phyloP scores from a whole-genome alignment of 2,797 vertebrate species.

The Myotis daubentonii region DNA sequence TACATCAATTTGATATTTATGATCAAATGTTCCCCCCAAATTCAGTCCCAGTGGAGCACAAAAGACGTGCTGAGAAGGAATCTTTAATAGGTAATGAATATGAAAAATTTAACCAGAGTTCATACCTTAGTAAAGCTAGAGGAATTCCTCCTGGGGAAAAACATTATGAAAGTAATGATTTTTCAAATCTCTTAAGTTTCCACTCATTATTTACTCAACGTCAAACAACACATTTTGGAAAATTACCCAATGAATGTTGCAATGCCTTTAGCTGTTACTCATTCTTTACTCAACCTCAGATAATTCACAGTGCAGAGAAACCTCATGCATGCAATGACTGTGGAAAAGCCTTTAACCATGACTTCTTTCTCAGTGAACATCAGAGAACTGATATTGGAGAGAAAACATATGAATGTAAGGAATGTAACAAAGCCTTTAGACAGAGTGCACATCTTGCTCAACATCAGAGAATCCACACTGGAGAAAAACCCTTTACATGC shows the following conservation, averaged over 20 bases:
- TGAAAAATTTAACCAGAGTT: slow-evolving; percentile 52
- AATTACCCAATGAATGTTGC: slow-evolving; percentile 44
- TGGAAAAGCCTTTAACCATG: slow-evolving; percentile 64
- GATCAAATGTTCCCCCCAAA: slow-evolving; percentile 42
- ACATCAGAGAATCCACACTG: slow-evolving; percentile 75
- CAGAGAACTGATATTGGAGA: slow-evolving; percentile 65
- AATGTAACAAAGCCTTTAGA: slow-evolving; percentile 75
- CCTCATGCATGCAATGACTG: slow-evolving; percentile 48
- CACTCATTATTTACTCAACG: slow-evolving; percentile 68
- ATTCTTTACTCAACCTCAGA: slow-evolving; percentile 65
- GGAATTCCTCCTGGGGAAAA: slow-evolving; percentile 52
- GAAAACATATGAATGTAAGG: slow-evolving; percentile 74
- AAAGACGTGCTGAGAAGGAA: slow-evolving; percentile 39
- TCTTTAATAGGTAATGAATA: slow-evolving; percentile 43
- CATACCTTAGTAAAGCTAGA: neutral
- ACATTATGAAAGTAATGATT: slow-evolving; percentile 46
- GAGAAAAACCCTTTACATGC: slow-evolving; percentile 74
- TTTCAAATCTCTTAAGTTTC: slow-evolving; percentile 70
- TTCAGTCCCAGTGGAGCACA: slow-evolving; percentile 53
- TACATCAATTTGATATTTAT: slow-evolving; percentile 65
- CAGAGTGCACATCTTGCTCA: slow-evolving; percentile 73
- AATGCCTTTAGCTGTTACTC: slow-evolving; percentile 61
- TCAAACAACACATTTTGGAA: slow-evolving; percentile 62
- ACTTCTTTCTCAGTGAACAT: slow-evolving; percentile 70
- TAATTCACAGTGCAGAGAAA: slow-evolving; percentile 51